Base-by-base conservation (phyloP, 2,797 vertebrate genomes). In the Argyrosomus regius region DNA sequence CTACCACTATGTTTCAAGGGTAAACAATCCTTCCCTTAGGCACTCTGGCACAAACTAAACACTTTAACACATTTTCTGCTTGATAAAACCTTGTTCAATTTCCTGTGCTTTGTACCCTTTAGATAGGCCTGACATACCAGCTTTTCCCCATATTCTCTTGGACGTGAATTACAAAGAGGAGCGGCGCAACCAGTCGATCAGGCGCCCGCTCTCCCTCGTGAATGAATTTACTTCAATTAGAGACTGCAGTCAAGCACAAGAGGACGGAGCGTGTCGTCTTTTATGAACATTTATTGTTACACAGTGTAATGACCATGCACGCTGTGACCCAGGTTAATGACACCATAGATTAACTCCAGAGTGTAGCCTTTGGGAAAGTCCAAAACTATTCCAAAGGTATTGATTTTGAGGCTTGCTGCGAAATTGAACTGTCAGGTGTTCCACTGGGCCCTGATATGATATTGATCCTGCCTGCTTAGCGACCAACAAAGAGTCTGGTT, bases 371-470 rank as follows among this genome's bases (percentile, higher is more conserved):
- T 92, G 82, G 91, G 90, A 90, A 91, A 92, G 86, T 93, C 78
- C 91, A 92, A 93, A 95, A 90, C 84, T 88, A 95, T 92, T 95
- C 91, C 93, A 84, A 91, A 89, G 85, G 77, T 94, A 97, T 96
- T 89, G 96, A 97, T 96, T 94, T 86, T 64, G 74, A 87, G 89
- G 81, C 91, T 89, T 86, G 84, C 90, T 94, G 93, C 94, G 91
- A 96, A 96, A 97, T 97, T 96, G 96, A 97, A 96, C 93, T 96
- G 94, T 95, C 93, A 96, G 94, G 91, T 95, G 94, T 95, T 95
- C 87, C 88, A 80, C 92, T 77, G 88, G 93, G 86, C 93, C 79
- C 91, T 97, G 94, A 96, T 96, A 96, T 96, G 94, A 92, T 97
- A 96, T 96, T 83, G 96, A 97, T 97, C 95, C 92, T 65, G 77